Evolutionary conservation across 1,140 invertebrate species (phyloP).

Genomic region (Caenorhabditis tropicalis): DNA sequence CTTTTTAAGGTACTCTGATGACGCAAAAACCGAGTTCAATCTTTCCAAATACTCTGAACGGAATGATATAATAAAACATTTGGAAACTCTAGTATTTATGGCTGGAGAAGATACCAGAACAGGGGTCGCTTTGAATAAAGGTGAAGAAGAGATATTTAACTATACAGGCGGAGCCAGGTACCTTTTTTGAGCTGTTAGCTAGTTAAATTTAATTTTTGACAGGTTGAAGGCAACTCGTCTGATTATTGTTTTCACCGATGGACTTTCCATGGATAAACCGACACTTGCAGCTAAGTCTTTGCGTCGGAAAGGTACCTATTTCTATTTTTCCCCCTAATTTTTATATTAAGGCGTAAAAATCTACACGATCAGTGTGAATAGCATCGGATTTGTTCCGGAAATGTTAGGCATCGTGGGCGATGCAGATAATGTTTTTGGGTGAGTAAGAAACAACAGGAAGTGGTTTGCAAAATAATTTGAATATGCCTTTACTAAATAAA

Average conservation of each 20-base stretch:
- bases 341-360: slow-evolving; percentile 40
- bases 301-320: neutral
- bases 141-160: neutral
- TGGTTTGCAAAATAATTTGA: too few relatives aligned
- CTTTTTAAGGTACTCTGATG: neutral
- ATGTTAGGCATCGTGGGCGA: slow-evolving; percentile 15
- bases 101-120: neutral
- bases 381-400: slow-evolving; percentile 25
- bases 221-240: neutral
- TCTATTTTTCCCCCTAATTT: neutral
- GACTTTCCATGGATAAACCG: slow-evolving; percentile 17
- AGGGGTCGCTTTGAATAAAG: neutral
- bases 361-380: slow-evolving; percentile 31
- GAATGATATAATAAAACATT: slow-evolving; percentile 15
- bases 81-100: neutral
- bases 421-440: slow-evolving; percentile 28
- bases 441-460: neutral
- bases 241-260: slow-evolving; percentile 22
- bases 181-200: neutral
- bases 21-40: slow-evolving; percentile 19
- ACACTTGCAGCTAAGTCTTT: neutral
- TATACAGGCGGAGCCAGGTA: neutral
- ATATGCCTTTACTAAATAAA: too few relatives aligned
- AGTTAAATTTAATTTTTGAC: neutral
- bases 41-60: slow-evolving; percentile 12